Evolutionary conservation across 2,113 vertebrate genomes (phyloP), one percentile per base, ranked within the genome.

Genomic region (Eulacestoma nigropectus): DNA sequence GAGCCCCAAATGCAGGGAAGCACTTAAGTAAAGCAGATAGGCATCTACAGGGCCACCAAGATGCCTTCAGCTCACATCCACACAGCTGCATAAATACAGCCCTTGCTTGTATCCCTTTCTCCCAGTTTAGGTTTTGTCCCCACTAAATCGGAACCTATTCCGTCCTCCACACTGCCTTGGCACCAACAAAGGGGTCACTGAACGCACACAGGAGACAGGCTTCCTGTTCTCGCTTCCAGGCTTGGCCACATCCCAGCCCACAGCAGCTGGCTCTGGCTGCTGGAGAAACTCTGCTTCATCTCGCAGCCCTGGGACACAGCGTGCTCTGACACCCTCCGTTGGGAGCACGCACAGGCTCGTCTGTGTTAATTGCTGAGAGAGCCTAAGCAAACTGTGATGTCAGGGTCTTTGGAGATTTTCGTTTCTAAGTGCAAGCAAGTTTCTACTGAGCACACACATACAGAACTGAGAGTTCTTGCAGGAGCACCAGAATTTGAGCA

Each of bases 191-290:
- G 20, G 64, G 70, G 89, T 93, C 89, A 90, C 70, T 47, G 70
- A 93, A 73, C 0, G 15, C 84, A 35, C 78, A 50, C 15, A 26
- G 39, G 80, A 78, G 73, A 92, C 68, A 49, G 69, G 47, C 87
- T 93, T 95, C 78, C 93, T 85, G 91, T 81, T 72, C 49, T 72
- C 0, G 0, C 29, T 76, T 63, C 60, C 62, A 33, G 46, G 20
- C 41, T 70, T 94, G 93, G 96, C 84, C 70, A 27, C 1, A 2
- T 47, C 75, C 93, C 93, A 96, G 96, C 50, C 82, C 17, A 2
- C 59, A 83, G 89, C 91, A 93, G 93, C 95, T 95, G 96, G 69
- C 81, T 42, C 49, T 33, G 67, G 91, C 84, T 5, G 9, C 84
- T 41, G 25, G n/a, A 94, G 77, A 56, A 95, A 39, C 13, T 50